Base-by-base conservation (phyloP, 2,113 vertebrate genomes). In the Plectropomus leopardus region DNA sequence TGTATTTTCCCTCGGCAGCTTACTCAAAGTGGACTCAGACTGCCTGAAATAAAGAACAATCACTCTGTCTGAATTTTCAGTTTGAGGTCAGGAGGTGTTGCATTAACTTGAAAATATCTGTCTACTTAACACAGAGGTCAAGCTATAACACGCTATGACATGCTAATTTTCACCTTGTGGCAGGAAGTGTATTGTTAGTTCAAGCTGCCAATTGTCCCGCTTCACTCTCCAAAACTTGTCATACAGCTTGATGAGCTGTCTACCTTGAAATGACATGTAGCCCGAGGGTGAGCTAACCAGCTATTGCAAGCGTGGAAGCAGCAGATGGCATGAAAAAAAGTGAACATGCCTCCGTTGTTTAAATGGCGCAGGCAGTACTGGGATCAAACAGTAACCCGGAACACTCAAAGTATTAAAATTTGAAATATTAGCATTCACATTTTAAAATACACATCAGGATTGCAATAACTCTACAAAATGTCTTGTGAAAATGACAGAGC, bases 181-280 rank as follows among this genome's bases (percentile, higher is more conserved):
- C 67, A 57, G 64, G 66, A 72, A 11, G 59, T 51, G 70, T 36
- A 71, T 81, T 55, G 51, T 76, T 72, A 58, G 71, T 68, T 66
- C 26, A 63, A 28, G 50, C 70, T 54, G 48, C 64, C 76, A 54
- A 57, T 57, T 79, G 59, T 63, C 23, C 21, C 9, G 9, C 36
- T 50, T 51, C 28, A 24, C 76, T 82, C 15, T 81, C 17, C 40
- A 53, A 64, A 70, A 55, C 66, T 24, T 67, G 76, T 80, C 76
- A 68, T 57, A 78, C 73, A 65, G 81, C 54, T 67, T 71, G 76
- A 78, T 80, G 72, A 83, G 69, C 72, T 7, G 72, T 80, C 44
- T 32, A 50, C 64, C 48, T 72, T 60, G 60, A 67, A 77, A 64
- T 9, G 57, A 82, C 84, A 83, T 74, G 15, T 42, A 53, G 59